Evolutionary conservation across 2,113 vertebrate species (phyloP), one percentile per base, ranked within the genome.

Genomic region (Lophius piscatorius): DNA sequence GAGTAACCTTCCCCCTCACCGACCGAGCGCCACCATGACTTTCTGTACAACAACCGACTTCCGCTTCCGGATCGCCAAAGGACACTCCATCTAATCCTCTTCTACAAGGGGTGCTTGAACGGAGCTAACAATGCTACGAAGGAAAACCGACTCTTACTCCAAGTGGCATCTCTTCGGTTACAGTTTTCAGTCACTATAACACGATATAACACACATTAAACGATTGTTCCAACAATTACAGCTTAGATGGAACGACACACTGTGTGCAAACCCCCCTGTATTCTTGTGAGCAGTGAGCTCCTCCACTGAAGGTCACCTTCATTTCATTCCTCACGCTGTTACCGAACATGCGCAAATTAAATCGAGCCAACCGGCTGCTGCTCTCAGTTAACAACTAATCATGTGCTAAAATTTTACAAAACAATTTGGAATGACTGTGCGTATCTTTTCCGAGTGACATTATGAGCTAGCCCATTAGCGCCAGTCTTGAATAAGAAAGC

Each of bases 251-350:
- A 41, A 6, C 0, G 0, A 4, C 9, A 3, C 0, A 1, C 3
- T 16, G 20, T 33, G 12, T 8, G 0, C 0, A n/a, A 9, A 12
- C 7, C 52, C 64, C 87, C 81, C 70, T 14, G n/a, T 31, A 24
- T 44, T 36, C n/a, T 4, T 5, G 36, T 9, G 16, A 5, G 9
- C 38, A 72, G 46, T 89, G 88, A 55, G 80, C 59, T 0, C 73
- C 77, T 83, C 91, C 90, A 80, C 63, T 92, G 91, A 93, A 93
- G 92, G 92, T 93, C 90, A 93, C 92, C 92, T 93, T 93, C 92
- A 91, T 84, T 90, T 82, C 65, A 87, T 72, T 77, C 41, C 33
- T 50, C 77, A 51, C 14, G 68, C 69, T 38, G 65, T 70, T 59
- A 81, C 51, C 3, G 66, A 78, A 84, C 89, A 90, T 83, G 90